Evolutionary conservation across 2,888 invertebrate genomes (phyloP).

Genomic region (Trypoxylon attenuatum): DNA sequence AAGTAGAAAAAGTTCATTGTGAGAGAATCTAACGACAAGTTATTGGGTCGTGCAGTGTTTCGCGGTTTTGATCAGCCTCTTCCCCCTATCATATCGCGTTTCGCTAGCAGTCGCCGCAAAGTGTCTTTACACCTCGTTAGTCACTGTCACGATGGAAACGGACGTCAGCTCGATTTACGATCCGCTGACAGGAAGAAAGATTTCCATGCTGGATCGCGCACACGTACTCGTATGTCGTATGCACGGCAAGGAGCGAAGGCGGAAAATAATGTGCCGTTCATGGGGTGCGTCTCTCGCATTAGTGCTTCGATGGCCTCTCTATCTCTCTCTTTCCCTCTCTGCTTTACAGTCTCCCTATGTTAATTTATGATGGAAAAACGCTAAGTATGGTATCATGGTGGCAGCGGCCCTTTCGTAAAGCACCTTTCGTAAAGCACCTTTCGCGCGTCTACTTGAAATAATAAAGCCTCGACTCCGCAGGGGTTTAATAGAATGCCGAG

Average conservation of each 20-base stretch:
- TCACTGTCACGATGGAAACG: constrained; percentile 46
- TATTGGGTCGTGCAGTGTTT: too few species aligned
- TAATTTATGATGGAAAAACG: too few species aligned
- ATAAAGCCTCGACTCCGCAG: too few species aligned
- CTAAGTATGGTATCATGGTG: too few species aligned
- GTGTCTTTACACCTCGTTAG: constrained; percentile 52
- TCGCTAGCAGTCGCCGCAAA: constrained; percentile 12
- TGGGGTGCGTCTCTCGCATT: too few species aligned
- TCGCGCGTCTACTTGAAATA: too few species aligned
- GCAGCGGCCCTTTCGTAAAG: too few species aligned
- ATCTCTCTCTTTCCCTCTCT: not conserved
- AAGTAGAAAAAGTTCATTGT: too few species aligned
- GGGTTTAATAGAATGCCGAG: too few species aligned
- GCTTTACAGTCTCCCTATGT: too few species aligned
- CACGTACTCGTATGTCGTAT: constrained; percentile 32
- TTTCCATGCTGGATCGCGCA: constrained; percentile 47
- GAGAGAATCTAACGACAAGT: too few species aligned
- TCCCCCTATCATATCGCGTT: constrained; percentile 21
- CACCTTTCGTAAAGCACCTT: too few species aligned
- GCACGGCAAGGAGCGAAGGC: constrained; percentile 18
- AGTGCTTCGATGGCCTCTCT: constrained; percentile 20
- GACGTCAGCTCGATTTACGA: constrained; percentile 53
- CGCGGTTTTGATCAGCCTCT: constrained; percentile 24
- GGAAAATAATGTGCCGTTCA: constrained; percentile 29
- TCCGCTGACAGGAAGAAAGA: constrained; percentile 53